A percentile compares a stretch with the other conserved stretches of the same genome.
These are phyloP conservation scores for Tachina lurida DNA, from an alignment of 2,888 invertebrate species.

Conservation along the genomic window DNA sequence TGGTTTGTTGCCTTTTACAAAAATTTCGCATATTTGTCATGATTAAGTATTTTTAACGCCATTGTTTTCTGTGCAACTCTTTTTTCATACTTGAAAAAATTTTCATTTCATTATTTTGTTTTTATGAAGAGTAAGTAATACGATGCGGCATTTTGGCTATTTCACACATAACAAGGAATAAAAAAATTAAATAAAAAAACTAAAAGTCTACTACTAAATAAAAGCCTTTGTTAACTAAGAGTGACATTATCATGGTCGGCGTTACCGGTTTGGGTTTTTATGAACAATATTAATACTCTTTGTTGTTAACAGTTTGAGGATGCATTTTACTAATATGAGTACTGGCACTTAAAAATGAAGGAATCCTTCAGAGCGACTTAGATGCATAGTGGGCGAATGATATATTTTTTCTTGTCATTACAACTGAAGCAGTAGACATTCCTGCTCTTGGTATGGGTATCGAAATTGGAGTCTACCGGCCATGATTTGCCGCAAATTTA, in stretches of 20 bases:
- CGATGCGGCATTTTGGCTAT: slow-evolving; percentile 45
- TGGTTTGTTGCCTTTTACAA: background rate
- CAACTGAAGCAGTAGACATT: no score
- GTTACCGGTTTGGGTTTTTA: background rate
- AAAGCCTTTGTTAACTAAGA: slow-evolving; percentile 12
- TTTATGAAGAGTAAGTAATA: slow-evolving; percentile 37
- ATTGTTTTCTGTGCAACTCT: slow-evolving; percentile 72
- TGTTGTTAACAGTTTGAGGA: no score
- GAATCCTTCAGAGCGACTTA: no score
- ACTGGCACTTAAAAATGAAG: no score
- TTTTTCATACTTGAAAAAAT: background rate
- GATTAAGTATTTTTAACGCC: slow-evolving; percentile 80
- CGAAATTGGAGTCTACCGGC: no score
- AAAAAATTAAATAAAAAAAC: slow-evolving; percentile 14
- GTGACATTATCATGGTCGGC: background rate
- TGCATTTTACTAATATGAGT: no score
- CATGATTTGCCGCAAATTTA: no score
- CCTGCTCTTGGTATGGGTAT: no score
- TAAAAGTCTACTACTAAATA: background rate
- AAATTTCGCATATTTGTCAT: slow-evolving; percentile 75
- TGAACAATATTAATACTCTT: no score
- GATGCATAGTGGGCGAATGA: no score
- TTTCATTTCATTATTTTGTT: background rate
- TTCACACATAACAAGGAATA: slow-evolving; percentile 32
- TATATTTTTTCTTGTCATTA: no score